Percentiles rank a stretch among this genome's conserved stretches.
phyloP scores from a whole-genome alignment of 1,140 invertebrate species.

The Steinernema khuongi region DNA sequence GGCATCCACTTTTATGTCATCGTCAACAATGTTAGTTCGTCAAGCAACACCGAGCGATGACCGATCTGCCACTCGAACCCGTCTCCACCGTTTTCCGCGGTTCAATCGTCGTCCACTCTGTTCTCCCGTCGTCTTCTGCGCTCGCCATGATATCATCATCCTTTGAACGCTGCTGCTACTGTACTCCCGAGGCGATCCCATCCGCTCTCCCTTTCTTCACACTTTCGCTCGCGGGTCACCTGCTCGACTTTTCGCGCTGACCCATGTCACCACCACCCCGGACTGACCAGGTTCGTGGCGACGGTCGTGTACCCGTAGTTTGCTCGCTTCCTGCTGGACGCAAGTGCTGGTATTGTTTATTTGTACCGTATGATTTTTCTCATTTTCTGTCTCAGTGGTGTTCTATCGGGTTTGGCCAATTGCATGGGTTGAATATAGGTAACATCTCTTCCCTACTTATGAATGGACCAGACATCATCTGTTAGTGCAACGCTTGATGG shows the following conservation, averaged over 20 bases:
- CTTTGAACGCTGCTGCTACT: conserved; percentile 1
- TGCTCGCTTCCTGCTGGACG: too few species aligned
- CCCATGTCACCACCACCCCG: too few species aligned
- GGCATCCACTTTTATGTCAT: neutral
- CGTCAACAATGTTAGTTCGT: conserved; percentile 11
- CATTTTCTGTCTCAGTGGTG: neutral
- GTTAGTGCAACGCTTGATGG: too few species aligned
- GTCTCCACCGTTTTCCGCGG: neutral
- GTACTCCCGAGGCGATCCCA: neutral
- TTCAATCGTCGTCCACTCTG: neutral
- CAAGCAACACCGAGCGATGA: conserved; percentile 6
- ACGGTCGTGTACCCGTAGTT: too few species aligned
- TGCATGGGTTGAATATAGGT: too few species aligned
- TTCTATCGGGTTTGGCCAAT: neutral
- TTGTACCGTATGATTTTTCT: too few species aligned
- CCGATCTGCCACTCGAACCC: neutral
- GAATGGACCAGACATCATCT: too few species aligned
- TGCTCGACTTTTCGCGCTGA: neutral
- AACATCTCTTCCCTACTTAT: too few species aligned
- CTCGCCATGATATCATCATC: conserved; percentile 11
- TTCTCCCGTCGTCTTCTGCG: neutral
- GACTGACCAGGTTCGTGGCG: too few species aligned
- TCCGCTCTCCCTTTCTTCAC: neutral
- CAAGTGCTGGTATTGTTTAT: too few species aligned
- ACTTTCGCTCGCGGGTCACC: conserved; percentile 7